Percentiles rank a stretch among this genome's conserved stretches.
phyloP scores from a whole-genome alignment of 2,113 vertebrate species.

The Dipodomys ordii region DNA sequence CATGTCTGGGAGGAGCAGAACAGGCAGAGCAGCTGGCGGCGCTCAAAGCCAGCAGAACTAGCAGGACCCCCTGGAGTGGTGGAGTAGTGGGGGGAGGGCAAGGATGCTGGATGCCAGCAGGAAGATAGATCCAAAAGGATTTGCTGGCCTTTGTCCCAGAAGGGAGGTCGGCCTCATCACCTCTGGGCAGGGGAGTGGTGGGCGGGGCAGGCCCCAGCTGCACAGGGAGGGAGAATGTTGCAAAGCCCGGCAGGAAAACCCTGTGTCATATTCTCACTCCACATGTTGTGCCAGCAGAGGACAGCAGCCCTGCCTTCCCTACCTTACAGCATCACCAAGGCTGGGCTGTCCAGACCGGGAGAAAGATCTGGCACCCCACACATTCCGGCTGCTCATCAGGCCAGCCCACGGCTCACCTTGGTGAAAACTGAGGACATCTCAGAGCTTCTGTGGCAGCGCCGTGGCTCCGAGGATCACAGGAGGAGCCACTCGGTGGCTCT shows the following conservation, averaged over 20 bases:
- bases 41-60: background rate
- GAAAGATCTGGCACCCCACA: background rate
- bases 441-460: too few species aligned
- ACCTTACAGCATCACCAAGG: background rate
- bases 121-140: conserved; percentile 18
- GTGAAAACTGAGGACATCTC: background rate
- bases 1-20: background rate
- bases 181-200: background rate
- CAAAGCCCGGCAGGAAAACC: background rate
- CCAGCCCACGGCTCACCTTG: background rate
- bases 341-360: background rate
- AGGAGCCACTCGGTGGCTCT: background rate
- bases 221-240: too few species aligned
- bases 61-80: background rate
- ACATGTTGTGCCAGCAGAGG: background rate
- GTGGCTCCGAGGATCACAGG: background rate
- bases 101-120: background rate
- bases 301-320: background rate
- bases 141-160: background rate
- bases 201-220: background rate
- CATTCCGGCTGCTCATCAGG: background rate
- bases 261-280: background rate
- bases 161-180: too few species aligned
- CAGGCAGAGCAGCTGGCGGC: background rate
- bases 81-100: background rate